Base-by-base conservation (phyloP, 2,888 invertebrate species). In the Scaptomyza cyrtandrae region DNA sequence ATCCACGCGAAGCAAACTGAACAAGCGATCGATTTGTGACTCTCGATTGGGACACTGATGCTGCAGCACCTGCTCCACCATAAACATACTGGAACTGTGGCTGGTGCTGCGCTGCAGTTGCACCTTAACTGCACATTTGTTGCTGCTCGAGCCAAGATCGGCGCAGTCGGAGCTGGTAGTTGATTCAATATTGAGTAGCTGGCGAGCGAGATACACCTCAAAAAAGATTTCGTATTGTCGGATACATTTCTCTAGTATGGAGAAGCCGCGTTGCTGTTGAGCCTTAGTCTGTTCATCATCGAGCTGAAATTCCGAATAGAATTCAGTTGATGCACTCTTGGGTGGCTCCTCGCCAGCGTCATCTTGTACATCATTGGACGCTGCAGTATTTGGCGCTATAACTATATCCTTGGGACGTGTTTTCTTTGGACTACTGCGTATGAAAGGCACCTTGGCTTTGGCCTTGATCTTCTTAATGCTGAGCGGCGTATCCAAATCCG, bases 201-300 rank as follows among this genome's bases (percentile, higher is more conserved):
- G 78, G 6, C 87, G 77, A 10, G 90, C 65, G 63, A 90, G 46
- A 49, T 91, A 92, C 1, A 92, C 88, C 67, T 92, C 92, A 57
- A 93, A 94, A 80, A 94, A 94, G 31, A 92, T 90, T 87, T 94
- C 93, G 65, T 94, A 94, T 68, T 94, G 93, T 49, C 93, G 91
- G 35, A 94, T 91, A 82, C 94, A 94, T 79, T 94, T 94, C 80
- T 94, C 94, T 31, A 94, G 76, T 85, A 94, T 93, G 6, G 93
- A 92, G 60, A 92, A 93, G 41, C 83, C 89, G 1, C 89, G 89
- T 35, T 88, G 75, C 27, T 80, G 81, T 0, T 72, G 55, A 0
- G 90, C 91, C 45, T 90, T 77, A 3, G 60, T 53, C 6, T 74
- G 60, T 27, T 82, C 88, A 19, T 88, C 88, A 3, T 89, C 88